Conservation (phyloP, 1,140 invertebrate species). For the Acyrthosiphon pisum region DNA sequence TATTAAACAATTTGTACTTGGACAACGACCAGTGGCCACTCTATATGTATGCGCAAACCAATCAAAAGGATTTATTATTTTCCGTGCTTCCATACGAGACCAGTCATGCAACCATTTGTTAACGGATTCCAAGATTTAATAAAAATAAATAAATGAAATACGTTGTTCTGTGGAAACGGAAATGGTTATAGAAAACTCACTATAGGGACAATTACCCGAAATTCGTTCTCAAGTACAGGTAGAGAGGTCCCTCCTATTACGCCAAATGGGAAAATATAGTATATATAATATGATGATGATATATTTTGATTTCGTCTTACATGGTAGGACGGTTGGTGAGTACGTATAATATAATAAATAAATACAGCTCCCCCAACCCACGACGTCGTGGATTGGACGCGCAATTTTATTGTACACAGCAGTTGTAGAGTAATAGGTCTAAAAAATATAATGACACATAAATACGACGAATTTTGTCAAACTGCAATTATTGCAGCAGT, state of each 20-base stretch:
- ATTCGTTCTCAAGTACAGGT: neutral
- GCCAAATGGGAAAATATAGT: neutral
- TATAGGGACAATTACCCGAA: neutral
- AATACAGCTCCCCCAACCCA: no score
- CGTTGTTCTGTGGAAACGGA: constrained; percentile 9
- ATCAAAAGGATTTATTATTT: constrained; percentile 36
- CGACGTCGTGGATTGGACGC: no score
- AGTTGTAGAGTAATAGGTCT: neutral
- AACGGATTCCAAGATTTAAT: neutral
- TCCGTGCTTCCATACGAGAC: neutral
- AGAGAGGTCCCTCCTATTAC: neutral
- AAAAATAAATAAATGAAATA: constrained; percentile 2
- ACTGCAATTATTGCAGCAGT: neutral
- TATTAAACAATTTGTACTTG: neutral
- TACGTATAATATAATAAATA: neutral
- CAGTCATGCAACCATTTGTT: neutral
- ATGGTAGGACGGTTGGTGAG: neutral
- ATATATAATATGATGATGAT: neutral
- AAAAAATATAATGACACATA: neutral
- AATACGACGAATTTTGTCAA: neutral
- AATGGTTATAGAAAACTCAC: neutral
- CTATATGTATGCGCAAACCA: neutral
- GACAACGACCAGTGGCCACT: neutral
- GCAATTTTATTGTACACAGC: no score
- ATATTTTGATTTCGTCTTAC: neutral